Percentiles rank a stretch among this genome's conserved stretches.
These are phyloP conservation scores for Aplidium turbinatum DNA, from an alignment of 23 tunicate genomes.

Conservation along the genomic window DNA sequence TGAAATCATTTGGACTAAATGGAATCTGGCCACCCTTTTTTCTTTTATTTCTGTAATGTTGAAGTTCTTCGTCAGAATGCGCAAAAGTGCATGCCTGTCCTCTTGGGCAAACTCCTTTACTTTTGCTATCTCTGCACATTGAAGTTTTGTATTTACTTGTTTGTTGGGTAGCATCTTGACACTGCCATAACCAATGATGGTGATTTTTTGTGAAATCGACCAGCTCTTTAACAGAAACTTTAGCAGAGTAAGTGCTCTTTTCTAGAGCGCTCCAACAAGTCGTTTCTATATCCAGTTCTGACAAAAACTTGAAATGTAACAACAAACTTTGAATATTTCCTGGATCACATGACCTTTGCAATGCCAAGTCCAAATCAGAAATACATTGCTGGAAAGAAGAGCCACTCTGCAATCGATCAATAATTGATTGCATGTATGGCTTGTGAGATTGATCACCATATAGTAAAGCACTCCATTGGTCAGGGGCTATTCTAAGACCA, in stretches of 20 bases:
- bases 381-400: slow-evolving; percentile 52
- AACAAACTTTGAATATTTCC: slow-evolving; percentile 46
- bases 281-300: slow-evolving; percentile 45
- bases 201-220: slow-evolving; percentile 49
- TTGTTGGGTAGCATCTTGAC: slow-evolving; percentile 70
- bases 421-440: slow-evolving; percentile 91
- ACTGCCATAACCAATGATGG: slow-evolving; percentile 58
- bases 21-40: slow-evolving; percentile 57
- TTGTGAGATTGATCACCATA: slow-evolving; percentile 89
- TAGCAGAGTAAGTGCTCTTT: slow-evolving; percentile 44
- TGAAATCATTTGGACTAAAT: slow-evolving; percentile 4
- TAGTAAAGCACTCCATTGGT: slow-evolving; percentile 92
- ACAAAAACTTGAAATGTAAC: slow-evolving; percentile 45
- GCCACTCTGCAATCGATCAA: slow-evolving; percentile 83
- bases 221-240: slow-evolving; percentile 44
- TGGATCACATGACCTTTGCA: slow-evolving; percentile 55
- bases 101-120: slow-evolving; percentile 85
- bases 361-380: slow-evolving; percentile 54
- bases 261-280: slow-evolving; percentile 46
- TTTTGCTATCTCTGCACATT: slow-evolving; percentile 75
- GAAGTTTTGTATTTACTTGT: slow-evolving; percentile 81
- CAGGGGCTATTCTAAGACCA: slow-evolving; percentile 88
- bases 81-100: slow-evolving; percentile 89
- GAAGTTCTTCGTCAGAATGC: slow-evolving; percentile 84
- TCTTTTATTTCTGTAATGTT: slow-evolving; percentile 57